Conservation (phyloP, 2,888 invertebrate species). For the Lysandra bellargus region DNA sequence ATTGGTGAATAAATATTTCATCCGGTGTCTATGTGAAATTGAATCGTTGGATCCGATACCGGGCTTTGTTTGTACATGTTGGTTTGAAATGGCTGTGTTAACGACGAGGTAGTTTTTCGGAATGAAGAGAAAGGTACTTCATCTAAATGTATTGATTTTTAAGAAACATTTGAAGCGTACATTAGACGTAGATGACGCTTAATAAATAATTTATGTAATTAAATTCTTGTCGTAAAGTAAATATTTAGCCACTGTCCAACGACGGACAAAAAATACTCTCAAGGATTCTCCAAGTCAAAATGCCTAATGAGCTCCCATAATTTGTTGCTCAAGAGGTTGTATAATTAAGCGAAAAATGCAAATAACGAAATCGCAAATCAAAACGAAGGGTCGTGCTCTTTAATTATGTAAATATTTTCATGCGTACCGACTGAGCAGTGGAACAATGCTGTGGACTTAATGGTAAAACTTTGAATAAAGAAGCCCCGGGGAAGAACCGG, state of each 20-base stretch:
- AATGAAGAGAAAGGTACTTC: background rate
- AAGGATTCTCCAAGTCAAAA: conserved; percentile 20
- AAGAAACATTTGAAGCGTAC: background rate
- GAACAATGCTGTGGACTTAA: conserved; percentile 72
- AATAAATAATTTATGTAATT: background rate
- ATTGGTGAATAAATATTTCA: conserved; percentile 60
- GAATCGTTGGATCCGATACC: background rate
- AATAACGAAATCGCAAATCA: conserved; percentile 71
- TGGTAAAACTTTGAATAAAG: conserved; percentile 66
- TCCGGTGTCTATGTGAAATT: conserved; percentile 29
- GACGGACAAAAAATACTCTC: background rate
- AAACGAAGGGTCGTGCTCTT: conserved; percentile 65
- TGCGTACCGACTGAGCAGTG: conserved; percentile 70
- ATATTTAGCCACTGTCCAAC: background rate
- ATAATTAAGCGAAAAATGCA: conserved; percentile 71
- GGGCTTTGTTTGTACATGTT: conserved; percentile 4
- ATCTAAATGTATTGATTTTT: background rate
- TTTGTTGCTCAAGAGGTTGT: conserved; percentile 38
- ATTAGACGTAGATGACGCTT: background rate
- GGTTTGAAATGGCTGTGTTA: background rate
- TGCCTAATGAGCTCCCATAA: conserved; percentile 33
- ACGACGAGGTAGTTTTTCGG: background rate
- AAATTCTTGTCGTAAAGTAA: background rate
- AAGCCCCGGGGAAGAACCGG: conserved; percentile 61
- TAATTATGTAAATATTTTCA: conserved; percentile 79